Conservation (phyloP, 2,888 invertebrate species). For the Oligia latruncula region DNA sequence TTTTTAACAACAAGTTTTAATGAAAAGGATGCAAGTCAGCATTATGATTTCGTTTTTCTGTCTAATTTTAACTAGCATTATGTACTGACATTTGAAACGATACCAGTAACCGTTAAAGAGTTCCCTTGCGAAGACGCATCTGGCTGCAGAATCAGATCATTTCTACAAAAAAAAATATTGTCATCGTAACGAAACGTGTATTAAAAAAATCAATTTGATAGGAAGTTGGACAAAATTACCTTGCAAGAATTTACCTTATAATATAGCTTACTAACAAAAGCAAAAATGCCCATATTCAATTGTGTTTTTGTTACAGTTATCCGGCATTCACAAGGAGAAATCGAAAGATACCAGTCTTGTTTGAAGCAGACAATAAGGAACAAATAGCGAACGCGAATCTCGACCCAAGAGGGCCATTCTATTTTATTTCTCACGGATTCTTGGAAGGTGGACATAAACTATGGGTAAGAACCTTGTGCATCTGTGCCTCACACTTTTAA, state of each 20-base stretch:
- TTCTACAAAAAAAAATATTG: neutral
- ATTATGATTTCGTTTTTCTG: neutral
- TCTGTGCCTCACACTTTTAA: neutral
- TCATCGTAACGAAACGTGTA: neutral
- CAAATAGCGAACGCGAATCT: constrained; percentile 91
- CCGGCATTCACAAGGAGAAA: constrained; percentile 89
- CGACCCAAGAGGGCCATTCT: constrained; percentile 91
- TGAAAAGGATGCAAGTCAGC: neutral
- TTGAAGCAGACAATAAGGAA: constrained; percentile 92
- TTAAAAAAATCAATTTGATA: neutral
- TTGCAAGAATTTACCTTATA: neutral
- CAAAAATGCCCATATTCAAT: neutral
- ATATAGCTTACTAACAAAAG: neutral
- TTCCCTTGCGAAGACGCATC: neutral
- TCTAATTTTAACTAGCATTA: neutral
- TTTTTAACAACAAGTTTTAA: constrained; percentile 17
- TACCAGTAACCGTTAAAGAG: too few species aligned
- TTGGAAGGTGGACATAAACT: constrained; percentile 94
- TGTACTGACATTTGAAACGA: neutral
- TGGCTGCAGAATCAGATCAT: neutral
- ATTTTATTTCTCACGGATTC: constrained; percentile 96
- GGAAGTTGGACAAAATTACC: neutral
- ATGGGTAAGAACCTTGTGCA: constrained; percentile 91
- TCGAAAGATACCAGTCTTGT: constrained; percentile 90
- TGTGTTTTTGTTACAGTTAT: constrained; percentile 80